These are phyloP conservation scores for Diploscapter pachys DNA, from an alignment of 1,140 invertebrate genomes.

Conservation along the genomic window DNA sequence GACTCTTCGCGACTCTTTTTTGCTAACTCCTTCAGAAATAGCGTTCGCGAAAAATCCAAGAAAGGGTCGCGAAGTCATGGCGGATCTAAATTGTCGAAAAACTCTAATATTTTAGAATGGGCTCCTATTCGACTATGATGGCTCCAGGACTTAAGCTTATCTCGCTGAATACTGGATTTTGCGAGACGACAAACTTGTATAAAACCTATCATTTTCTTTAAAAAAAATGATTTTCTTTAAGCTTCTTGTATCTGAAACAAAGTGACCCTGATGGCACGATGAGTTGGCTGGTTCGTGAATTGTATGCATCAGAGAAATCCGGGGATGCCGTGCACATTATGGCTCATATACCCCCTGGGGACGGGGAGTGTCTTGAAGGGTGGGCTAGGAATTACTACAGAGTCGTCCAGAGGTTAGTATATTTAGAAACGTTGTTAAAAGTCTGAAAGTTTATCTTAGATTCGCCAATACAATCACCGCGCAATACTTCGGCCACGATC, in stretches of 20 bases:
- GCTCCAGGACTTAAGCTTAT: constrained; percentile 46
- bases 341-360: constrained; percentile 80
- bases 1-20: too few species aligned
- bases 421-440: not conserved
- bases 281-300: constrained; percentile 88
- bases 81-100: too few species aligned
- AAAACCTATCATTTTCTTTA: constrained; percentile 3
- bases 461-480: constrained; percentile 84
- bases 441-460: constrained; percentile 57
- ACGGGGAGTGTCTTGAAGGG: constrained; percentile 66
- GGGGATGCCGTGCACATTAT: constrained; percentile 93
- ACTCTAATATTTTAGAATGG: constrained; percentile 44
- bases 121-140: constrained; percentile 46
- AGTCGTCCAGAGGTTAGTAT: constrained; percentile 63
- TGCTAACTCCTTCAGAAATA: too few species aligned
- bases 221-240: constrained; percentile 67
- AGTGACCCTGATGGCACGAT: constrained; percentile 91
- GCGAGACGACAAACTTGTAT: constrained; percentile 57
- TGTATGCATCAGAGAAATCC: constrained; percentile 82
- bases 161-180: constrained; percentile 55
- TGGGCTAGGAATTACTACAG: constrained; percentile 65
- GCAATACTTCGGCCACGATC: constrained; percentile 92
- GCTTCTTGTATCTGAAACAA: constrained; percentile 92
- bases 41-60: too few species aligned
- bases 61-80: too few species aligned